These are phyloP conservation scores for Urocitellus parryii DNA, from an alignment of 2,113 vertebrate species.

Conservation along the genomic window DNA sequence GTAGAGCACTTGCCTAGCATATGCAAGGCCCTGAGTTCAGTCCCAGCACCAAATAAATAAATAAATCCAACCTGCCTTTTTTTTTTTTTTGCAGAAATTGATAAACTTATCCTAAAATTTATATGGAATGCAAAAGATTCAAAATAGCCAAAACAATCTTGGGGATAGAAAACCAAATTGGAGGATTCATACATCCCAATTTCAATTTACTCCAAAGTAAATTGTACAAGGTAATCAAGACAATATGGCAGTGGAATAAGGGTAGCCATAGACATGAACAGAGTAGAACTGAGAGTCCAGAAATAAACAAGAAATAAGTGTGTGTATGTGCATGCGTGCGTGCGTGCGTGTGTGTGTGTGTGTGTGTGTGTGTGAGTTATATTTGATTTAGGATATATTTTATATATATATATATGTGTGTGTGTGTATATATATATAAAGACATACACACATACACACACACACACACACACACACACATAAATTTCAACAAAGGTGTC, in stretches of 20 bases:
- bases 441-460: no score
- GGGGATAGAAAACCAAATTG: constrained; percentile 4
- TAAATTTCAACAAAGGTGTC: not conserved
- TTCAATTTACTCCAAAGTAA: not conserved
- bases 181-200: not conserved
- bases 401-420: not conserved
- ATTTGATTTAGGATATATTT: no score
- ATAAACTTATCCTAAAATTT: constrained; percentile 10
- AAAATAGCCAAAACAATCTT: constrained; percentile 18
- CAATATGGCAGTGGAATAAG: not conserved
- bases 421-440: no score
- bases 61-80: no score
- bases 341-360: no score
- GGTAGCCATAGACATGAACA: not conserved
- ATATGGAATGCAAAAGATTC: not conserved
- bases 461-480: no score
- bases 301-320: not conserved
- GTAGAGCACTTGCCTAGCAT: no score
- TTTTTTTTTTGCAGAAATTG: not conserved
- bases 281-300: not conserved
- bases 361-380: no score
- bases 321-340: no score
- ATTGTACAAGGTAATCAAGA: not conserved
- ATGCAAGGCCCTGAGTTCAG: no score
- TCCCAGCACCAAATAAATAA: no score